Base-by-base conservation (phyloP, 37 sponge, comb jelly and placozoan species). In the Petrosia ficiformis region DNA sequence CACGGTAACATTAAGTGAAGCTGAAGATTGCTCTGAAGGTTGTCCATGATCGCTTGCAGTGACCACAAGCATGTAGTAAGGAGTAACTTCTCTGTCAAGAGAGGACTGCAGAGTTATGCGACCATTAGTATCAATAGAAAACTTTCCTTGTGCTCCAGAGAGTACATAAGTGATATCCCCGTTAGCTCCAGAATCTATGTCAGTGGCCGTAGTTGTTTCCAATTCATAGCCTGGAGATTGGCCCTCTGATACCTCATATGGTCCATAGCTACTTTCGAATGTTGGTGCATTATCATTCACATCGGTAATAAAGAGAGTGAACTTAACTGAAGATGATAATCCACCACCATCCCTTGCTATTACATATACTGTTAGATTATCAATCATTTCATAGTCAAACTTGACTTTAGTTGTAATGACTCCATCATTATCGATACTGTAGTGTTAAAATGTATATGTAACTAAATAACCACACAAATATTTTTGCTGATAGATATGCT, bases 281-380 rank as follows among this genome's bases (percentile, higher is more conserved):
- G 57, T 57, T n/a, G 86, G 86, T 1, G 5, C 10, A 31, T 86
- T 74, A 78, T 86, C 86, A 57, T 86, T 86, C 36, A 39, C 29
- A 32, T 79, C 80, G 3, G 11, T 31, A 10, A 86, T 35, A 14
- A n/a, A 30, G 29, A 86, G 41, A 14, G 59, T 57, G 63, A 79
- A 5, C 11, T 30, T 25, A 10, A 72, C 73, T 22, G 25, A 52
- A 29, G 73, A 72, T 29, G 73, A 14, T 22, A 39, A 54, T 14
- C 28, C 44, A 48, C 73, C 73, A 42, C 25, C 25, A 37, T 72
- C 73, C 42, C 26, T 5, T 4, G 73, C 73, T 0, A 32, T 42
- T 3, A 72, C 73, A 19, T 10, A 44, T 14, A 72, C 56, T 28
- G n/a, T 44, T 26, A 52, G 44, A 3, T 39, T 29, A 1, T 26